Evolutionary conservation across 2,888 invertebrate species (phyloP).

Genomic region (Meliscaeva auricollis): DNA sequence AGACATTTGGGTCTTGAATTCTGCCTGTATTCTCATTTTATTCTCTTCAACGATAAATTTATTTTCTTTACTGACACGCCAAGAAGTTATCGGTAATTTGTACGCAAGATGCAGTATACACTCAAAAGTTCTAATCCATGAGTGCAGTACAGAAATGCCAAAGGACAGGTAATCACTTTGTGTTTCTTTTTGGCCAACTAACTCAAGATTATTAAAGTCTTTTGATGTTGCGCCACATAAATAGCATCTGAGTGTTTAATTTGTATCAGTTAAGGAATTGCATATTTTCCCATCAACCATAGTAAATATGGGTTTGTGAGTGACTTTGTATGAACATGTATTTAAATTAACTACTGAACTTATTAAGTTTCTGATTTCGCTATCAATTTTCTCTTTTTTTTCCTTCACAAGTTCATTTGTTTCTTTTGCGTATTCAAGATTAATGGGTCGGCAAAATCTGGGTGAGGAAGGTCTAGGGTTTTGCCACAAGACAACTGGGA

Average conservation of each 20-base stretch:
- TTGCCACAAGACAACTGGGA: constrained; percentile 15
- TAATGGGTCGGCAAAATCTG: constrained; percentile 28
- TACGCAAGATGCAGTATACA: neutral
- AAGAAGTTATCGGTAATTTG: neutral
- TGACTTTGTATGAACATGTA: neutral
- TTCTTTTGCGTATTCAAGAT: constrained; percentile 19
- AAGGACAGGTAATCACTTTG: constrained; percentile 6
- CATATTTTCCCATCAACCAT: constrained; percentile 13
- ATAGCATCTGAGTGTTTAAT: constrained; percentile 29
- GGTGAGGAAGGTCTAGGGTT: constrained; percentile 29
- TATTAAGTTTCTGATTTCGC: constrained; percentile 8
- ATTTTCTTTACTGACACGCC: constrained; percentile 2
- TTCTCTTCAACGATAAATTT: constrained; percentile 2
- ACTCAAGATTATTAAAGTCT: constrained; percentile 5
- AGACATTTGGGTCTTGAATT: constrained; percentile 22
- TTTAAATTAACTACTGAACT: neutral
- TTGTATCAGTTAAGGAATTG: constrained; percentile 25
- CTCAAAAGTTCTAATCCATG: neutral
- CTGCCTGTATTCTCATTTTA: constrained; percentile 4
- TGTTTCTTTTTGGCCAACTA: neutral
- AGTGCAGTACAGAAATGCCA: constrained; percentile 31
- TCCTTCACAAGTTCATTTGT: constrained; percentile 24
- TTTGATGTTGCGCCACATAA: constrained; percentile 23
- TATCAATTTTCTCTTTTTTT: constrained; percentile 24
- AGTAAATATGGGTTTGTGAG: constrained; percentile 24